Base-by-base conservation (phyloP, 2,797 vertebrate genomes). In the Peromyscus eremicus region DNA sequence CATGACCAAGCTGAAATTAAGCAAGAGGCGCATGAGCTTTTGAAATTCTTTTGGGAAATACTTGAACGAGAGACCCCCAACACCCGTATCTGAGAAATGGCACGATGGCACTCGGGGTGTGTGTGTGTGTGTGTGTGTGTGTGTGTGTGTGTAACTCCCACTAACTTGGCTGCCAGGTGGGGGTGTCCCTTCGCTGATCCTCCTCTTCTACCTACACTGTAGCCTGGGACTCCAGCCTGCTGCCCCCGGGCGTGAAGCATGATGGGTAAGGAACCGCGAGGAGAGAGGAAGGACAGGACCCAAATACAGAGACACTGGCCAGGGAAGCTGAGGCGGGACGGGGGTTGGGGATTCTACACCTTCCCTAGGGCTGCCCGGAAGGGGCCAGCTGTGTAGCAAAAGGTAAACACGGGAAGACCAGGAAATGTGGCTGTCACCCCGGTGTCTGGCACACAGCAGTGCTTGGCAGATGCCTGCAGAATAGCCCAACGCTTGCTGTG, bases 1-100 rank as follows among this genome's bases (percentile, higher is more conserved):
- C 71, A 91, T 27, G 21, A 64, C 37, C 66, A 75, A 62, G 21
- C 81, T 83, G 80, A 96, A 94, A 80, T 79, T 32, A 87, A 91
- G 25, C 29, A 29, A 76, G 86, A 52, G 81, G 17, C 57, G 66
- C 12, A 1, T 5, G 57, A 60, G 71, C 29, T 85, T 88, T 76
- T 75, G 55, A 89, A 52, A 82, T 76, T 89, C 27, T 92, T 91
- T 94, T n/a, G 62, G 55, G 17, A 81, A 55, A 92, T 43, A 76
- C 66, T 76, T 4, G 0, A 76, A 66, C 23, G 40, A 90, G 60
- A 57, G 5, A 4, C 37, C 55, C 37, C 55, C 64, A 46, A 84
- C 71, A 71, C 49, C 1, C 21, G 40, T 29, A 8, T 25, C 68
- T 29, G 27, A 37, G 55, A 73, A 49, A n/a, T 0, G 27, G 49